Base-by-base conservation (phyloP, 2,888 invertebrate species). In the Melanotus villosus region DNA sequence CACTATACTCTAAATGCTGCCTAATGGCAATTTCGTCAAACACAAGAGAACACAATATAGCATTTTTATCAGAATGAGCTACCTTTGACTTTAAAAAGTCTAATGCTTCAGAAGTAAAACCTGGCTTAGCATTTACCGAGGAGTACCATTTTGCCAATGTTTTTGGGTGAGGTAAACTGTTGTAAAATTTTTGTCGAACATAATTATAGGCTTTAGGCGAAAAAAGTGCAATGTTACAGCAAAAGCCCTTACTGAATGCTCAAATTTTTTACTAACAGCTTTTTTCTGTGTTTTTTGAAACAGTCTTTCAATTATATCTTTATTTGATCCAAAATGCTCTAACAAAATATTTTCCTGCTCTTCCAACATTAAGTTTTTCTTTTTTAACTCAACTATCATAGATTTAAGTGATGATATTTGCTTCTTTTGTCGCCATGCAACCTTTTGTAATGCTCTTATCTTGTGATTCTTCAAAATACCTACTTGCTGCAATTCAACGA, bases 1-100 rank as follows among this genome's bases (percentile, higher is more conserved):
- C 80, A 66, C 78, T 75, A 77, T 76, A 81, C 70, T 82, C 79
- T 36, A 78, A 12, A 32, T 76, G 57, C 65, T 74, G 65, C 12
- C 73, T 65, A 19, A 78, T 77, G 1, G 76, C 68, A 73, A 81
- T 80, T 73, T n/a, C n/a, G n/a, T n/a, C n/a, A n/a, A n/a, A n/a
- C n/a, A n/a, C n/a, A n/a, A n/a, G n/a, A n/a, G n/a, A 50, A 54
- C 69, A 74, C 16, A n/a, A n/a, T n/a, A n/a, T n/a, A 66, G 18
- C 14, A 50, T 73, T 73, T 6, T 63, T 52, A n/a, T 68, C 59
- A 1, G 36, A 23, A 6, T 12, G n/a, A 19, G 6, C 16, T 23
- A 52, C 65, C 57, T 75, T 72, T 10, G 38, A 41, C 71, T 75
- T 74, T 18, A 79, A 62, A 45, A 72, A 68, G 45, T 68, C 56